These are phyloP conservation scores for Morpho deidamia DNA, from an alignment of 2,888 invertebrate species.

Conservation along the genomic window DNA sequence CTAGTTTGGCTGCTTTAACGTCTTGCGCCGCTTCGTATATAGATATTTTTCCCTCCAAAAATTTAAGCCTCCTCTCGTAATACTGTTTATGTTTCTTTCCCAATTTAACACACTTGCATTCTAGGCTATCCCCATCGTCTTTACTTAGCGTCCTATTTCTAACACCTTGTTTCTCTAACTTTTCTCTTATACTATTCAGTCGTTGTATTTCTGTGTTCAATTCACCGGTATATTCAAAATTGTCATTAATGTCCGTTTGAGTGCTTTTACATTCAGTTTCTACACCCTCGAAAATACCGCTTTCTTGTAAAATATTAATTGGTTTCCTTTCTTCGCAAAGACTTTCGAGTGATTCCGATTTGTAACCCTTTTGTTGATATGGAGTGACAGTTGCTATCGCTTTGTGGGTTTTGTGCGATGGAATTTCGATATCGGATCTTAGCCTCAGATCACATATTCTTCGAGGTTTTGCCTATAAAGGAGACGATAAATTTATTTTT, in stretches of 20 bases:
- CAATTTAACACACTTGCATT: constrained; percentile 71
- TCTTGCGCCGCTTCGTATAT: constrained; percentile 83
- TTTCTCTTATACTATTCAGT: constrained; percentile 80
- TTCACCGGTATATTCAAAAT: constrained; percentile 72
- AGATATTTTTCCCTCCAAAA: constrained; percentile 81
- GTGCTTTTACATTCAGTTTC: constrained; percentile 69
- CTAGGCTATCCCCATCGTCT: constrained; percentile 62
- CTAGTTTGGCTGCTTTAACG: constrained; percentile 78
- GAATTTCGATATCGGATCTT: constrained; percentile 59
- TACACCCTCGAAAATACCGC: constrained; percentile 84
- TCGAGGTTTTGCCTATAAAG: constrained; percentile 62
- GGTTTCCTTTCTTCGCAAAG: constrained; percentile 72
- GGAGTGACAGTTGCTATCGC: constrained; percentile 83
- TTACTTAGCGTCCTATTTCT: constrained; percentile 68
- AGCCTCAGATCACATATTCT: constrained; percentile 60
- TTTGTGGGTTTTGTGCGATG: constrained; percentile 67
- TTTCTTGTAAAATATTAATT: constrained; percentile 81
- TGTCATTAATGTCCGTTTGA: constrained; percentile 79
- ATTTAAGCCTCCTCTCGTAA: constrained; percentile 81
- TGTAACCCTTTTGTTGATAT: constrained; percentile 72
- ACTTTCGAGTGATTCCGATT: constrained; percentile 67
- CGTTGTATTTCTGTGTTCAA: constrained; percentile 81
- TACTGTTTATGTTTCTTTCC: constrained; percentile 80
- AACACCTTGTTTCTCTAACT: constrained; percentile 79
- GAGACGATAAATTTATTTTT: constrained; percentile 7